Percentiles rank a stretch among this genome's conserved stretches.
Evolutionary conservation across 2,797 vertebrate genomes (phyloP).

Genomic region (Eleutherodactylus coqui): DNA sequence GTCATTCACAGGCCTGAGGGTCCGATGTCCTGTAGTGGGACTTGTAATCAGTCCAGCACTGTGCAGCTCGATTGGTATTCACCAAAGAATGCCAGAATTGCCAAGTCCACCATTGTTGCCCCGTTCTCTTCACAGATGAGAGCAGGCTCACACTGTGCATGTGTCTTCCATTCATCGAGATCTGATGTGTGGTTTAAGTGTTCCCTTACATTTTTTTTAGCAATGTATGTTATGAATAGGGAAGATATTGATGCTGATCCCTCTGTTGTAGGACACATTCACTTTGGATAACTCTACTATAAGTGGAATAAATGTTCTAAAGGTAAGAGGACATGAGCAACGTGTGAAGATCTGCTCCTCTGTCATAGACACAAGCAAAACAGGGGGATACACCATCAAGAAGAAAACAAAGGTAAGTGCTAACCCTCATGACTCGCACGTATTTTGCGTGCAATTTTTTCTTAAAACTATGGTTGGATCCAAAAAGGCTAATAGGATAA

Average conservation of each 20-base stretch:
- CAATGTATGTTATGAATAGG: not conserved
- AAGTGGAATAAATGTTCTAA: constrained; percentile 61
- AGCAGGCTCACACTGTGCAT: no score
- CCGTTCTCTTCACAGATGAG: no score
- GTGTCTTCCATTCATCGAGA: no score
- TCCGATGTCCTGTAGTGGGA: no score
- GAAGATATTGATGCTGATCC: not conserved
- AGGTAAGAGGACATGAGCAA: not conserved
- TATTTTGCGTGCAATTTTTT: not conserved
- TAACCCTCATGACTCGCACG: not conserved
- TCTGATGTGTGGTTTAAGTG: no score
- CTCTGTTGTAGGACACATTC: constrained; percentile 63
- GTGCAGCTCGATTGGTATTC: no score
- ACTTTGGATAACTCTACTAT: constrained; percentile 50
- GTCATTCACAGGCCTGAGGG: no score
- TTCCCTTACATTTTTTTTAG: no score
- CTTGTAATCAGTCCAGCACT: no score
- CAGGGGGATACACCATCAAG: constrained; percentile 53
- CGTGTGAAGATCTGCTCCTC: constrained; percentile 51
- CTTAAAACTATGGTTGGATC: not conserved
- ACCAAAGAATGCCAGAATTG: no score
- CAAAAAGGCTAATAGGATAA: no score
- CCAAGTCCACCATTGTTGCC: no score
- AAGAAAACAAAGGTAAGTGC: constrained; percentile 47
- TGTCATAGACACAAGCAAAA: constrained; percentile 63